phyloP scores from a whole-genome alignment of 2,113 vertebrate genomes.

The Dicrurus megarhynchus region DNA sequence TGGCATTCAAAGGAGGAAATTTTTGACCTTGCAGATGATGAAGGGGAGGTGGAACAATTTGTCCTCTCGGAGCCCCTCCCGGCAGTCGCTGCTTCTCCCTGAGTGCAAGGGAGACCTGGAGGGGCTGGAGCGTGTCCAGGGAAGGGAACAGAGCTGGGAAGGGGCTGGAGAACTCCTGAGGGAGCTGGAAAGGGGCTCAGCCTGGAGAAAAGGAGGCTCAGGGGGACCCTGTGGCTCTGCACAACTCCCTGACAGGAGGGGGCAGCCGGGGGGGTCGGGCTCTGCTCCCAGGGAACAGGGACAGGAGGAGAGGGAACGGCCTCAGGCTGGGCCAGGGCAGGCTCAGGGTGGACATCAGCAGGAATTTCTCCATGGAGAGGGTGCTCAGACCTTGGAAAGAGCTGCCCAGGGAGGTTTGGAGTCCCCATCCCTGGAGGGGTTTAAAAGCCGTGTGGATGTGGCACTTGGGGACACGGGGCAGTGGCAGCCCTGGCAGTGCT shows the following conservation, averaged over 20 bases:
- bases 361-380: too few species aligned
- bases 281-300: background rate
- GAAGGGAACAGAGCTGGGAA: fast-evolving
- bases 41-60: background rate
- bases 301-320: background rate
- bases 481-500: background rate
- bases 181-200: background rate
- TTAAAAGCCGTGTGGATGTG: fast-evolving
- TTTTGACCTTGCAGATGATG: background rate
- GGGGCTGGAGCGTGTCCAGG: background rate
- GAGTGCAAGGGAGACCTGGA: background rate
- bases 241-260: background rate
- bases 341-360: fast-evolving
- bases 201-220: background rate
- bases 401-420: background rate
- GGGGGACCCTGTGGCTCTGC: background rate
- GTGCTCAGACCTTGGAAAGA: too few species aligned
- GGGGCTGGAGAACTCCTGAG: background rate
- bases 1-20: background rate
- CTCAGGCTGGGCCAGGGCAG: background rate
- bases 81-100: background rate
- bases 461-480: background rate
- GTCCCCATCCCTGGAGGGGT: background rate
- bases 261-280: background rate
- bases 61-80: fast-evolving